Base-by-base conservation (phyloP, 2,113 vertebrate species). In the Silurus asotus region DNA sequence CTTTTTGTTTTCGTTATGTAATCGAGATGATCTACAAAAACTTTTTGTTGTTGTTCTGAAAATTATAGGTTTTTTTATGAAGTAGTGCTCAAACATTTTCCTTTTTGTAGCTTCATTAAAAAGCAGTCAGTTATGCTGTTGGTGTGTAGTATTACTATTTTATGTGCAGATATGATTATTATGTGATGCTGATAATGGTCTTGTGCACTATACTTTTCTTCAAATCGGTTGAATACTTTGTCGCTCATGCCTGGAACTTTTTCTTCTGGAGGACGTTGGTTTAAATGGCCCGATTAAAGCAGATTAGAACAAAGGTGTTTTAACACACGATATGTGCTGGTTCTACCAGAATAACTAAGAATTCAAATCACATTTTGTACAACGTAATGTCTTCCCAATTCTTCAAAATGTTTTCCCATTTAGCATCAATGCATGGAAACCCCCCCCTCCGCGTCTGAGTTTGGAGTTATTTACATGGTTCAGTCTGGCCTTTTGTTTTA, bases 161-260 rank as follows among this genome's bases (percentile, higher is more conserved):
- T 23, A n/a, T 67, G 53, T 59, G 53, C 28, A 59, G 78, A n/a
- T 56, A 25, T 67, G 49, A 78, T 51, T 17, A 25, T 67, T 23
- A 23, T 37, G 5, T 75, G 8, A 70, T 67, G 65, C 15, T 76
- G 65, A 17, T 55, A 67, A n/a, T 56, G 78, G 78, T 49, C 83
- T 85, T 87, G 85, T 89, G 88, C 77, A 79, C 72, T 65, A 65
- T 8, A 65, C 49, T 28, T 81, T 5, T 70, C 23, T 61, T 10
- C 11, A 76, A 75, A 9, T 56, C 13, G 20, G 15, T 37, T 19
- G 1, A 10, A 20, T 19, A 70, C 37, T 69, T 11, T 48, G 14
- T 58, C 14, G 61, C 59, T 28, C 19, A 2, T 48, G 48, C 23
- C 8, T 62, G 19, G 15, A 53, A 58, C 67, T 56, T 49, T 65